Evolutionary conservation across 2,888 invertebrate genomes (phyloP), one percentile per base, ranked within the genome.

Genomic region (Nycteola revayana): DNA sequence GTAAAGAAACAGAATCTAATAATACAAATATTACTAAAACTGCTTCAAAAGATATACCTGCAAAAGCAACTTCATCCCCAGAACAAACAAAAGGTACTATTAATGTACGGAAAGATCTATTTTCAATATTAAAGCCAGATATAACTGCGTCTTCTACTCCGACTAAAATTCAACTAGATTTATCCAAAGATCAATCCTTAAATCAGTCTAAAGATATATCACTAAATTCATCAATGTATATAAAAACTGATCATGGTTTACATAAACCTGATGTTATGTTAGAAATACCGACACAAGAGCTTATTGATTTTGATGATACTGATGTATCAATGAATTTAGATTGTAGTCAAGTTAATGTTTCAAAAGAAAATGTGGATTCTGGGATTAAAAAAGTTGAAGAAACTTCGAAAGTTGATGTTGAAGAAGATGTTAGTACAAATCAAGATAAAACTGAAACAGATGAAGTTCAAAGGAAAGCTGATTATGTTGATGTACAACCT

Each of bases 191-290:
- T n/a, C 3, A 7, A 21, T n/a, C 21, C 3, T 6, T 5, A 18
- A 18, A 18, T 18, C 3, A 18, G 6, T 18, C 18, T 5, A 3
- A 18, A 18, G 18, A 18, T 18, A 5, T 18, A 18, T 3, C 3
- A 5, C 3, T 18, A 21, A 21, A 7, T 7, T n/a, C n/a, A n/a
- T 7, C 21, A 21, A 21, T 6, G 18, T 18, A 8, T 0, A 28
- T 40, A 10, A 55, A 49, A 35, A 36, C 38, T 21, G 60, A 63
- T 7, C 79, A 80, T 44, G 57, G 65, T 1, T 49, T 85, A 1
- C 68, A 66, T n/a, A 68, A 68, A 53, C 83, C 83, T 1, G 75
- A 86, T 52, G 58, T 70, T 6, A 86, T 86, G 85, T 41, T 85
- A 22, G 78, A 85, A 47, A 85, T 86, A 54, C 85, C 84, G 3